Evolutionary conservation across 1,140 invertebrate species (phyloP).

Genomic region (Archegozetes longisetosus): DNA sequence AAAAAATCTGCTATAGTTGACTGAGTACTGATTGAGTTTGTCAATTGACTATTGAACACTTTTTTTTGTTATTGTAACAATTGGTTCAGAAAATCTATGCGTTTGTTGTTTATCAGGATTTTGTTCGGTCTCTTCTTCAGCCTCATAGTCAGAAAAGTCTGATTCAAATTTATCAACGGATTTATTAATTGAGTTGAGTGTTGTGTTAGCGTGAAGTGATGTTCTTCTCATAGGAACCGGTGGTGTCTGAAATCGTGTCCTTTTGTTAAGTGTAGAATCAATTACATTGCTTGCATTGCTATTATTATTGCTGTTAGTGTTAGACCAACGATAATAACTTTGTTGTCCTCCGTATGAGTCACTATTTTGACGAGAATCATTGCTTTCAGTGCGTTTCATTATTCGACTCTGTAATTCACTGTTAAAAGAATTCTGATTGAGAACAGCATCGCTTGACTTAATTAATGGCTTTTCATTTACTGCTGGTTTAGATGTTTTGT

Average conservation of each 20-base stretch:
- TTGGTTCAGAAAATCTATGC: too few species aligned
- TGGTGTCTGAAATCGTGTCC: background rate
- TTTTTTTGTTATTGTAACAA: too few species aligned
- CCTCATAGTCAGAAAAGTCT: background rate
- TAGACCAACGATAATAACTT: background rate
- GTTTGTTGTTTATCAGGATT: too few species aligned
- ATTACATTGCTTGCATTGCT: background rate
- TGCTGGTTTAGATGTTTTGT: background rate
- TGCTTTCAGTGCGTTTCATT: background rate
- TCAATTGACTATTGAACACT: too few species aligned
- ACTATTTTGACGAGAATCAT: background rate
- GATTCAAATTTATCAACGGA: background rate
- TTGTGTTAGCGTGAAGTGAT: background rate
- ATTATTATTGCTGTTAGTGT: background rate
- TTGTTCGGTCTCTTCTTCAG: background rate
- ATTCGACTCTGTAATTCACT: background rate
- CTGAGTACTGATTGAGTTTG: too few species aligned
- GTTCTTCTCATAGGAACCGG: background rate
- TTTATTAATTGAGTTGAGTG: background rate
- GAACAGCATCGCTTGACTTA: background rate
- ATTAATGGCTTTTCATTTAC: background rate
- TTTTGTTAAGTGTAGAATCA: background rate
- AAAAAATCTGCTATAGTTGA: too few species aligned
- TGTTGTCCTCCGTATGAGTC: background rate
- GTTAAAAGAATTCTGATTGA: background rate